Evolutionary conservation across 2,888 invertebrate genomes (phyloP).

Genomic region (Hoplodrina ambigua): DNA sequence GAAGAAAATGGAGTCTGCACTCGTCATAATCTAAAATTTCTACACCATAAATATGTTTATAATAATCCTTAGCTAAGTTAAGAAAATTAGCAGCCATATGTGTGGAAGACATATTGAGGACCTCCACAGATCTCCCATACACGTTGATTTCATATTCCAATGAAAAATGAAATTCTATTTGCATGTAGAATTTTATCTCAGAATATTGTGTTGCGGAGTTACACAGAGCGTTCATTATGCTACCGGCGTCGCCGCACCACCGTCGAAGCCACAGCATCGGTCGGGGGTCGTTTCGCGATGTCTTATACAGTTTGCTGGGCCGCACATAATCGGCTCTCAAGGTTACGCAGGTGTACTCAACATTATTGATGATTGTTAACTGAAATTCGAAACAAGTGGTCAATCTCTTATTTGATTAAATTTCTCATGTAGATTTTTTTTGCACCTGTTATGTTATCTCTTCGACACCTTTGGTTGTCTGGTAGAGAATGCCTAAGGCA

Average conservation of each 20-base stretch:
- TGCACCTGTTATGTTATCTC: too few species aligned
- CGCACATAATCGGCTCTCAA: conserved; percentile 56
- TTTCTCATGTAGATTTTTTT: too few species aligned
- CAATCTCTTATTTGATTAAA: too few species aligned
- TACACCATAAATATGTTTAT: too few species aligned
- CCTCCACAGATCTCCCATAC: conserved; percentile 56
- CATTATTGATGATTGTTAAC: conserved; percentile 67
- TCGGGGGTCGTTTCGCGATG: too few species aligned
- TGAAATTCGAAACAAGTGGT: conserved; percentile 40
- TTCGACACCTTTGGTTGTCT: too few species aligned
- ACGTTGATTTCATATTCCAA: neutral
- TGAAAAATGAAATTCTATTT: conserved; percentile 65
- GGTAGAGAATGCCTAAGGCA: too few species aligned
- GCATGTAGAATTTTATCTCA: conserved; percentile 21
- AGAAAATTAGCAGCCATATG: too few species aligned
- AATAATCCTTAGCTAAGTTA: too few species aligned
- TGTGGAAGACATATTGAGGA: conserved; percentile 49
- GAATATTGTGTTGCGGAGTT: neutral
- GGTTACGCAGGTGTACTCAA: conserved; percentile 73
- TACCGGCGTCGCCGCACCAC: conserved; percentile 61
- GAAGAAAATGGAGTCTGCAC: too few species aligned
- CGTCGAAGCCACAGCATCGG: conserved; percentile 59
- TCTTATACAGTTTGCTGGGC: neutral
- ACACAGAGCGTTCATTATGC: neutral
- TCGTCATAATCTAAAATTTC: too few species aligned